phyloP scores from a whole-genome alignment of 2,113 vertebrate species.

The Cephalopterus ornatus region DNA sequence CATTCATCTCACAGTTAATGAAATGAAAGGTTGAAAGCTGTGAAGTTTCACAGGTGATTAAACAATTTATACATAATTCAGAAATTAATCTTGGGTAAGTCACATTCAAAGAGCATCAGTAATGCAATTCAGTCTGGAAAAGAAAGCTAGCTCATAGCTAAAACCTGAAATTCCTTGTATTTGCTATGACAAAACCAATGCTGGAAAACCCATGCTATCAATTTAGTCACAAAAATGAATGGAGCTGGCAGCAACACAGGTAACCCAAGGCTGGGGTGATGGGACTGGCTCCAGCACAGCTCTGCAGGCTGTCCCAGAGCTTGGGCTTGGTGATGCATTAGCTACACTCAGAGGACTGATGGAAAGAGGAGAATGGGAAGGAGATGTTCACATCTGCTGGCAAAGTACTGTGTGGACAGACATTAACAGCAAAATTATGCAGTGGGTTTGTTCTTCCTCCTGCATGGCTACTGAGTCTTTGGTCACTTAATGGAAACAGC shows the following conservation, averaged over 20 bases:
- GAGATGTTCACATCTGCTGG: accelerated
- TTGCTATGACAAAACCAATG: neutral
- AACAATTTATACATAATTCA: slow-evolving; percentile 46
- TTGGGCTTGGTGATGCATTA: neutral
- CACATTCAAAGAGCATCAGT: slow-evolving; percentile 8
- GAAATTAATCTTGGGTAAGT: slow-evolving; percentile 35
- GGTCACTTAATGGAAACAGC: neutral
- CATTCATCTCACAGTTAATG: slow-evolving; percentile 38
- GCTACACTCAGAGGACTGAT: too few relatives aligned
- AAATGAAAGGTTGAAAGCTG: slow-evolving; percentile 42
- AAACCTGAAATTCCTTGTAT: neutral
- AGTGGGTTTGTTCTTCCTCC: neutral
- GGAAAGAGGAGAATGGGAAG: neutral
- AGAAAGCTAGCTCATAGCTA: neutral
- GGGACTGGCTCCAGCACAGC: neutral
- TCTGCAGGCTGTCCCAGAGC: neutral
- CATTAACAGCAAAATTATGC: accelerated
- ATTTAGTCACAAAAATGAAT: neutral
- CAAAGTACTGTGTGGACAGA: accelerated
- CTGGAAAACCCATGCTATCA: accelerated
- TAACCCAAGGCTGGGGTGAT: accelerated
- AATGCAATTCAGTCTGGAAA: neutral
- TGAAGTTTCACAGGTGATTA: slow-evolving; percentile 59
- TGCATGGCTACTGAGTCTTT: neutral
- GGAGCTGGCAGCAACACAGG: neutral